phyloP scores from a whole-genome alignment of 2,113 vertebrate species.

The Eublepharis macularius region DNA sequence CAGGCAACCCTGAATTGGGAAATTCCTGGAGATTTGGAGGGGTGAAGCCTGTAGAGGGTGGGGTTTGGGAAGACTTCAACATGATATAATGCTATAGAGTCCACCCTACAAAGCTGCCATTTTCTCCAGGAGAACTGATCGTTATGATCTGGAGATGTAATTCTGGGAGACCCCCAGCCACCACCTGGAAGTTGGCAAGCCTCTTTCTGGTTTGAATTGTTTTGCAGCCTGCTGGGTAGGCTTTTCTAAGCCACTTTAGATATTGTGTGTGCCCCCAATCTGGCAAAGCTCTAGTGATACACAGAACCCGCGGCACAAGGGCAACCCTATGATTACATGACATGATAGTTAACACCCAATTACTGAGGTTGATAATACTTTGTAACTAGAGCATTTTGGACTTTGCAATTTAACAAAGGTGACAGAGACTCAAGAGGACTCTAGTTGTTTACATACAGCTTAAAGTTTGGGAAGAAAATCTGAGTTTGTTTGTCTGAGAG shows the following conservation, averaged over 20 bases:
- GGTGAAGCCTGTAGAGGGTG: too few species aligned
- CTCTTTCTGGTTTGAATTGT: too few species aligned
- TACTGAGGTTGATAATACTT: background rate
- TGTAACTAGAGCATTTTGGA: background rate
- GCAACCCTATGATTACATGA: background rate
- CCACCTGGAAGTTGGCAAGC: too few species aligned
- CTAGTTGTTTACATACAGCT: background rate
- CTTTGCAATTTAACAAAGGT: background rate
- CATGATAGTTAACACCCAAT: background rate
- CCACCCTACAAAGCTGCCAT: too few species aligned
- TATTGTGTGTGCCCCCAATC: background rate
- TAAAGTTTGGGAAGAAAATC: background rate
- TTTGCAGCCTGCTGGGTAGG: too few species aligned
- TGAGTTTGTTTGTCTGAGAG: background rate
- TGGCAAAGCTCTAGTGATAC: background rate
- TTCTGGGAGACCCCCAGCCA: too few species aligned
- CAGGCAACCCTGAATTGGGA: too few species aligned
- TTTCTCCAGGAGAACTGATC: too few species aligned
- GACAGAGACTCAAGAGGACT: background rate
- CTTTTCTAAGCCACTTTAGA: background rate
- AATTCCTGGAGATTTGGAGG: too few species aligned
- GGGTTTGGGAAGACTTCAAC: too few species aligned
- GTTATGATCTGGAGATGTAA: too few species aligned
- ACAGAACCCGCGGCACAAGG: background rate
- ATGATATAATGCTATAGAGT: too few species aligned